phyloP scores from a whole-genome alignment of 2,113 vertebrate genomes.

The Lamprologus speciosus region DNA sequence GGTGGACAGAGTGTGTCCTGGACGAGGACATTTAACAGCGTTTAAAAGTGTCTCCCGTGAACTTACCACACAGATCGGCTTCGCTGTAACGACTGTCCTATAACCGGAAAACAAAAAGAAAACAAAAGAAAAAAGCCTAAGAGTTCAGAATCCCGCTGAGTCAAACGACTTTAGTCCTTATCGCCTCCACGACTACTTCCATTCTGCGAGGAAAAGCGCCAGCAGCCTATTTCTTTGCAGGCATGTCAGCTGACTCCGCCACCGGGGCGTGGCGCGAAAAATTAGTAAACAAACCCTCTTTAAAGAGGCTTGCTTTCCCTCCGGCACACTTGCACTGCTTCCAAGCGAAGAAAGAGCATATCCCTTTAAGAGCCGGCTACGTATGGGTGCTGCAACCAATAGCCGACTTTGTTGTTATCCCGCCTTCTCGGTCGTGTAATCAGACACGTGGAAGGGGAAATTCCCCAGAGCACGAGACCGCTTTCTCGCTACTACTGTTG shows the following conservation, averaged over 20 bases:
- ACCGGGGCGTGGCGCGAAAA: slow-evolving; percentile 24
- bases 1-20: background rate
- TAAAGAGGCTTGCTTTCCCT: slow-evolving; percentile 12
- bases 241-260: slow-evolving; percentile 57
- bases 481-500: background rate
- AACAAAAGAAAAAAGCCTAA: background rate
- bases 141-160: slow-evolving; percentile 32
- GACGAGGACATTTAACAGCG: background rate
- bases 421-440: slow-evolving; percentile 37
- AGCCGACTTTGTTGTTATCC: slow-evolving; percentile 66
- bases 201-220: slow-evolving; percentile 47
- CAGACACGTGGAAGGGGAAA: slow-evolving; percentile 76
- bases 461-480: slow-evolving; percentile 67
- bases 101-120: background rate
- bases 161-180: slow-evolving; percentile 48
- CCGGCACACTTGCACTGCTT: background rate
- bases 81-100: background rate
- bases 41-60: background rate
- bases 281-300: slow-evolving; percentile 42
- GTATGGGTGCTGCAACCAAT: slow-evolving; percentile 42
- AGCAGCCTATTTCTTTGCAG: slow-evolving; percentile 43
- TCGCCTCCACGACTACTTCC: slow-evolving; percentile 50
- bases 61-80: slow-evolving; percentile 38
- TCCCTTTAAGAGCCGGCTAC: background rate
- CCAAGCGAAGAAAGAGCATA: background rate